A percentile compares a stretch with the other conserved stretches of the same genome.
phyloP scores from a whole-genome alignment of 2,888 invertebrate genomes.

The Cosmopolites sordidus region DNA sequence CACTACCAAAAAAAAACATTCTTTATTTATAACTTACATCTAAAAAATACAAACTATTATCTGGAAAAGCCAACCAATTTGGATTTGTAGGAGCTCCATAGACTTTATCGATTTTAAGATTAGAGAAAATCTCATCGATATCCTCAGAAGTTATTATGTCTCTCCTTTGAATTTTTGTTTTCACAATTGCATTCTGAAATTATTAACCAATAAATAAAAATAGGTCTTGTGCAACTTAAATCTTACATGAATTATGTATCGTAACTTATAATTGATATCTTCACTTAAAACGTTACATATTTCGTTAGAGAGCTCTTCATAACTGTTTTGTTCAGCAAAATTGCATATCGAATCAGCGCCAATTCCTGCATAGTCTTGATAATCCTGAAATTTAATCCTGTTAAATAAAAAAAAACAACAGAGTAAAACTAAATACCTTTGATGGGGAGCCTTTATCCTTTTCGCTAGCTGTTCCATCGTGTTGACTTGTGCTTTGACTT shows the following conservation, averaged over 20 bases:
- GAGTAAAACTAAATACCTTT: slow-evolving; percentile 34
- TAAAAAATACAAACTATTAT: slow-evolving; percentile 41
- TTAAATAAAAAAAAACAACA: slow-evolving; percentile 7
- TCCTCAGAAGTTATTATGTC: slow-evolving; percentile 41
- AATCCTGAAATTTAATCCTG: slow-evolving; percentile 34
- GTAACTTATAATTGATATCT: slow-evolving; percentile 45
- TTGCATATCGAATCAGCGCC: slow-evolving; percentile 39
- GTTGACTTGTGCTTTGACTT: slow-evolving; percentile 16
- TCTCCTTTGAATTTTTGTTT: slow-evolving; percentile 41
- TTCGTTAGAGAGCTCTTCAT: slow-evolving; percentile 41
- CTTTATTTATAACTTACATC: slow-evolving; percentile 35
- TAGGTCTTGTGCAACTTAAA: neutral
- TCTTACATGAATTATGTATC: slow-evolving; percentile 45
- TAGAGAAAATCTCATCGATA: slow-evolving; percentile 42
- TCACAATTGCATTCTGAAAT: slow-evolving; percentile 43
- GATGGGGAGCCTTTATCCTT: slow-evolving; percentile 39
- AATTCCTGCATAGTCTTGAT: slow-evolving; percentile 42
- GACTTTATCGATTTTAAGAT: slow-evolving; percentile 41
- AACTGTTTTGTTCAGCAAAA: slow-evolving; percentile 42
- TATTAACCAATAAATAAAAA: slow-evolving; percentile 7
- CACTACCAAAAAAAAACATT: no score
- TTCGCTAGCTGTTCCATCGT: slow-evolving; percentile 31
- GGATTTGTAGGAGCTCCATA: slow-evolving; percentile 42
- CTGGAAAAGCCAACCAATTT: slow-evolving; percentile 41
- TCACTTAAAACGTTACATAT: slow-evolving; percentile 41